Evolutionary conservation across 2,888 invertebrate genomes (phyloP).

Genomic region (Tetranychus truncatus): DNA sequence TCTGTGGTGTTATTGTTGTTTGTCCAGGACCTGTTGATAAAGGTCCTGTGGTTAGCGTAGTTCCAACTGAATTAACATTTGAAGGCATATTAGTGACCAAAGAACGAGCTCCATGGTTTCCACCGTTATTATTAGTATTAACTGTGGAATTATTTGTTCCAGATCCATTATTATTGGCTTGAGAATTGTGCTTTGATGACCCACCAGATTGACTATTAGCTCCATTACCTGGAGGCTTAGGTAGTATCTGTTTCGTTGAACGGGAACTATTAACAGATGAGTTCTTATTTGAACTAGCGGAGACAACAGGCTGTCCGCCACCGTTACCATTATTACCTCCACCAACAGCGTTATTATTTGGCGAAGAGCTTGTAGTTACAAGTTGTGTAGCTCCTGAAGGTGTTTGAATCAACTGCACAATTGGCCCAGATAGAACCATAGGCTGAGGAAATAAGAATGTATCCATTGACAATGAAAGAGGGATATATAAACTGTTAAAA

Average conservation of each 20-base stretch:
- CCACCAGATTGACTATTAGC: conserved; percentile 11
- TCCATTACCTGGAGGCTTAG: conserved; percentile 28
- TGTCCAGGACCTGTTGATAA: neutral
- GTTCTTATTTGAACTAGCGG: conserved; percentile 8
- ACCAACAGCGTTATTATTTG: conserved; percentile 3
- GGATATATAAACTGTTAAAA: neutral
- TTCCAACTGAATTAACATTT: neutral
- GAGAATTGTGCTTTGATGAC: neutral
- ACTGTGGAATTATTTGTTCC: neutral
- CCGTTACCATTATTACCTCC: neutral
- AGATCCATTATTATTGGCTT: neutral
- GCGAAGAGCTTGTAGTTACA: conserved; percentile 8
- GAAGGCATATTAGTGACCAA: conserved; percentile 16
- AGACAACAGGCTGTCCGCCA: neutral
- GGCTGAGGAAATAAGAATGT: neutral
- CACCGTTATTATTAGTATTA: neutral
- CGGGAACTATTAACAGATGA: conserved; percentile 29
- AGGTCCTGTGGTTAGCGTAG: neutral
- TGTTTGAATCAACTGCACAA: conserved; percentile 25
- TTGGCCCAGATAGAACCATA: conserved; percentile 19
- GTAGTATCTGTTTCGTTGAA: conserved; percentile 38
- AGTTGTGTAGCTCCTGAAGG: conserved; percentile 21
- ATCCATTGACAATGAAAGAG: neutral
- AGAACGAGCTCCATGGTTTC: conserved; percentile 17
- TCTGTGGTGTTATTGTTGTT: conserved; percentile 19